Percentiles rank a stretch among this genome's conserved stretches.
phyloP scores from a whole-genome alignment of 2,888 invertebrate species.

The Eupithecia vulgata region DNA sequence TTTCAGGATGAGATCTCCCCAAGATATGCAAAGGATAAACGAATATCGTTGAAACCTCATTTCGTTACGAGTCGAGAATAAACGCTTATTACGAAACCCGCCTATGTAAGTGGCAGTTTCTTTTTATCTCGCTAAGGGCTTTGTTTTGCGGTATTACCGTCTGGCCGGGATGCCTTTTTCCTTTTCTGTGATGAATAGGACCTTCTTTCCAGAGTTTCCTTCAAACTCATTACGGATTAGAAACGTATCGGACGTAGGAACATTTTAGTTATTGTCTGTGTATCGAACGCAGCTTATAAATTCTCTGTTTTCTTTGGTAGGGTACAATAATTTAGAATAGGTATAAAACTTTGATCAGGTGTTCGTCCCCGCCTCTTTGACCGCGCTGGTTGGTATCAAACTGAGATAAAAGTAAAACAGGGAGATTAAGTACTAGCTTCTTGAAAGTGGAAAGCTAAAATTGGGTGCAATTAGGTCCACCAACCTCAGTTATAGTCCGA shows the following conservation, averaged over 20 bases:
- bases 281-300: not conserved
- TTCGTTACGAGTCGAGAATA: conserved; percentile 60
- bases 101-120: conserved; percentile 62
- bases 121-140: conserved; percentile 67
- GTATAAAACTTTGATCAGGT: too few relatives aligned
- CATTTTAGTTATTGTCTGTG: not conserved
- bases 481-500: too few relatives aligned
- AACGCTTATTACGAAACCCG: conserved; percentile 72
- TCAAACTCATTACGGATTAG: not conserved
- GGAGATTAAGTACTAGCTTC: too few relatives aligned
- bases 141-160: conserved; percentile 53
- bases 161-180: conserved; percentile 10
- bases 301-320: too few relatives aligned
- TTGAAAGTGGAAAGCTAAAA: too few relatives aligned
- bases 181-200: not conserved
- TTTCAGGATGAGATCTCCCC: conserved; percentile 38
- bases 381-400: too few relatives aligned
- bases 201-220: not conserved
- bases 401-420: too few relatives aligned
- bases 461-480: too few relatives aligned
- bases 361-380: too few relatives aligned
- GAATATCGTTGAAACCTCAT: conserved; percentile 51
- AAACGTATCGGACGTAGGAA: conserved; percentile 5
- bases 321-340: too few relatives aligned
- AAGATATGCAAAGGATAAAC: conserved; percentile 54